Percentiles rank a stretch among this genome's conserved stretches.
Conservation (phyloP, 2,113 vertebrate genomes). For the Cynopterus brachyotis region DNA sequence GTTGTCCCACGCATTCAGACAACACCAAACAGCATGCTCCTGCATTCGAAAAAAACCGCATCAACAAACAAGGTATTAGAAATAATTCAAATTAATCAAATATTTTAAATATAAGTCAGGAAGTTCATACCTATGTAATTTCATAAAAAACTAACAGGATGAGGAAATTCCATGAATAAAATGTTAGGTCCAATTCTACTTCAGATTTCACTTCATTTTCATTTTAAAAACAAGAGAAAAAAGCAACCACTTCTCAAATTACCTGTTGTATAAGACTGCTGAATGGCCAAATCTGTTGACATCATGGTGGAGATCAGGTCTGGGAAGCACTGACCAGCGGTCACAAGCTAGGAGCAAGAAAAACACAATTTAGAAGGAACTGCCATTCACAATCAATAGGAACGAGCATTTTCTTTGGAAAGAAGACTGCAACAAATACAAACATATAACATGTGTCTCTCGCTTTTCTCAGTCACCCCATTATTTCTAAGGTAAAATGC, state of each 20-base stretch:
- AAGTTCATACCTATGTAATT: not conserved
- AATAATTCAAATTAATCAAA: not conserved
- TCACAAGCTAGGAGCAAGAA: slow-evolving; percentile 89
- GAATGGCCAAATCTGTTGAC: slow-evolving; percentile 98
- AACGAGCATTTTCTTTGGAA: not conserved
- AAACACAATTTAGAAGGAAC: slow-evolving; percentile 45
- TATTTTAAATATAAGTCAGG: slow-evolving; percentile 19
- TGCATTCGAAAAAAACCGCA: not conserved
- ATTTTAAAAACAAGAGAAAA: slow-evolving; percentile 41
- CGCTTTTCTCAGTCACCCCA: not conserved
- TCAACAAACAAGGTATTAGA: not conserved
- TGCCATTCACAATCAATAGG: not conserved
- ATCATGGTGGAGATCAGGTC: slow-evolving; percentile 90
- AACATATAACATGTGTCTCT: not conserved
- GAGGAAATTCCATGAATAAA: not conserved
- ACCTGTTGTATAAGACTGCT: slow-evolving; percentile 91
- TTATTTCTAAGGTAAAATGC: not conserved
- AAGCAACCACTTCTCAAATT: slow-evolving; percentile 25
- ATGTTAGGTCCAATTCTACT: not conserved
- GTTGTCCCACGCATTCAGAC: not conserved
- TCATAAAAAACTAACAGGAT: not conserved
- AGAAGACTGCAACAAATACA: not conserved
- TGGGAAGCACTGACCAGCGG: slow-evolving; percentile 92
- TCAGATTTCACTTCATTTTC: not conserved
- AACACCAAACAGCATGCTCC: not conserved